These are phyloP conservation scores for Malaclemys terrapin DNA, from an alignment of 2,113 vertebrate species.

Conservation along the genomic window DNA sequence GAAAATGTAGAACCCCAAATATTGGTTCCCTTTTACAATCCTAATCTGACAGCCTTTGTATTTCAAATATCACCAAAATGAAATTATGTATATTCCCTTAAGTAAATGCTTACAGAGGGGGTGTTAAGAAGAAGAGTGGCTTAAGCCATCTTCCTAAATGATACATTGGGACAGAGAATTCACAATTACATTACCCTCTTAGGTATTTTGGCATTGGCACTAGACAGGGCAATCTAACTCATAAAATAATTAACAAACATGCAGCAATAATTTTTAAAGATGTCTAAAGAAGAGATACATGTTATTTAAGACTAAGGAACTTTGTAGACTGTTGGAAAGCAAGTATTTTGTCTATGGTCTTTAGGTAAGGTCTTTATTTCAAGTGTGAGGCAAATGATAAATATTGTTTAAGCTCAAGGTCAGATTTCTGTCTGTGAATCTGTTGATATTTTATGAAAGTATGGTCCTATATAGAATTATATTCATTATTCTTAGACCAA, in stretches of 20 bases:
- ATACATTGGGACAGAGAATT: slow-evolving; percentile 24
- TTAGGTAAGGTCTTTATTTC: slow-evolving; percentile 26
- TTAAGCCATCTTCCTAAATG: slow-evolving; percentile 38
- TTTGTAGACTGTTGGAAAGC: not conserved
- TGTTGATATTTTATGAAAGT: not conserved
- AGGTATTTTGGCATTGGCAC: slow-evolving; percentile 36
- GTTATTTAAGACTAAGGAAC: not conserved
- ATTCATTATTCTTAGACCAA: not conserved
- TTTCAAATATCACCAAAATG: not conserved
- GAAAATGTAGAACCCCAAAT: slow-evolving; percentile 1
- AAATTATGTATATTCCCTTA: slow-evolving; percentile 3
- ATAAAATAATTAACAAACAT: slow-evolving; percentile 19
- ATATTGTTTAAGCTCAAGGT: not conserved
- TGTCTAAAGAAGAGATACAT: slow-evolving; percentile 1
- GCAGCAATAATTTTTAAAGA: slow-evolving; percentile 13
- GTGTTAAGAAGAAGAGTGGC: slow-evolving; percentile 18
- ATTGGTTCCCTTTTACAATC: slow-evolving; percentile 10
- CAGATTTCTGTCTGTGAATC: not conserved
- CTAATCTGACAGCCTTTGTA: not conserved
- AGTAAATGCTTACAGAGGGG: slow-evolving; percentile 1
- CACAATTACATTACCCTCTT: slow-evolving; percentile 10
- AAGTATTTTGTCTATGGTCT: not conserved
- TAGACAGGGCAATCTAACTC: slow-evolving; percentile 26
- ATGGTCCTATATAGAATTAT: not conserved
- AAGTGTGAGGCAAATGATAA: slow-evolving; percentile 12